Evolutionary conservation across 2,888 invertebrate genomes (phyloP).

Genomic region (Flexamia atlantica): DNA sequence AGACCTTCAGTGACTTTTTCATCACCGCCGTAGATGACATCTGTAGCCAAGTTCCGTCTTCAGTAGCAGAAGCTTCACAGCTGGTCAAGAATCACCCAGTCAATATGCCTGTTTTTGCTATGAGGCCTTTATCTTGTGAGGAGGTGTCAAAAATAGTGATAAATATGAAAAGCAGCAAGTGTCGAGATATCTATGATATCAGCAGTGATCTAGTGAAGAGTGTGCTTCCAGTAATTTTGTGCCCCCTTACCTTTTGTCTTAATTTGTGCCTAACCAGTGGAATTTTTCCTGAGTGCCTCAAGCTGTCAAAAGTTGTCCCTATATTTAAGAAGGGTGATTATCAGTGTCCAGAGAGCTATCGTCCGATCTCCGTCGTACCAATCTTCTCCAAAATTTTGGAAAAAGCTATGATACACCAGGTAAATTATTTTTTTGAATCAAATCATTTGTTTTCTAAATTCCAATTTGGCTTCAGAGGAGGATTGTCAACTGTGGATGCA

Average conservation of each 20-base stretch:
- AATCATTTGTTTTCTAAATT: constrained; percentile 3
- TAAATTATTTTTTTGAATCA: background rate
- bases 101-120: background rate
- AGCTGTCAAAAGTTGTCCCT: constrained; percentile 21
- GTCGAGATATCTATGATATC: constrained; percentile 5
- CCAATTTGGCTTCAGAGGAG: background rate
- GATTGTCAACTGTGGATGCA: constrained; percentile 22
- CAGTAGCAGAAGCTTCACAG: background rate
- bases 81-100: background rate
- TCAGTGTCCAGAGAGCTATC: background rate
- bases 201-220: constrained; percentile 8
- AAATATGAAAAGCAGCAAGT: background rate
- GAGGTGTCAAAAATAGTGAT: background rate
- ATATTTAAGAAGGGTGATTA: constrained; percentile 34
- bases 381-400: constrained; percentile 41
- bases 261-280: background rate
- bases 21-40: background rate
- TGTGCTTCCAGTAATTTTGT: background rate
- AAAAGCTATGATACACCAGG: constrained; percentile 2
- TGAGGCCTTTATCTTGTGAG: background rate
- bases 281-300: background rate
- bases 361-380: constrained; percentile 31
- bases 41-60: background rate
- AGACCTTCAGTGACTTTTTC: constrained; percentile 1
- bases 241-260: background rate